phyloP scores from a whole-genome alignment of 2,113 vertebrate genomes.

The Mus musculus region GRCm39 chr10:40649001-40649500 shows the following conservation, averaged over 20 bases:
- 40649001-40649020: background rate
- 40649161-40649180: background rate
- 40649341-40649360: background rate
- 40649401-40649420: background rate
- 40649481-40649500: background rate
- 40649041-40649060: background rate
- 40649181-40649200: background rate
- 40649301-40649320: too few relatives aligned
- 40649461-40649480: background rate
- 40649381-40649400: background rate
- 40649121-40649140: background rate
- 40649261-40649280: background rate
- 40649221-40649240: background rate
- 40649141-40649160: background rate
- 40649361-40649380: background rate
- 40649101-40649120: too few relatives aligned
- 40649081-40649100: background rate
- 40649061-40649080: background rate
- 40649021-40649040: background rate
- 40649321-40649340: background rate
- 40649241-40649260: background rate
- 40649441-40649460: constrained; percentile 5
- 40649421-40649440: background rate
- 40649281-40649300: background rate
- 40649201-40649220: too few relatives aligned